Percentiles rank a stretch among this genome's conserved stretches.
Evolutionary conservation across 1,140 invertebrate genomes (phyloP).

Genomic region (Episyrphus balteatus): DNA sequence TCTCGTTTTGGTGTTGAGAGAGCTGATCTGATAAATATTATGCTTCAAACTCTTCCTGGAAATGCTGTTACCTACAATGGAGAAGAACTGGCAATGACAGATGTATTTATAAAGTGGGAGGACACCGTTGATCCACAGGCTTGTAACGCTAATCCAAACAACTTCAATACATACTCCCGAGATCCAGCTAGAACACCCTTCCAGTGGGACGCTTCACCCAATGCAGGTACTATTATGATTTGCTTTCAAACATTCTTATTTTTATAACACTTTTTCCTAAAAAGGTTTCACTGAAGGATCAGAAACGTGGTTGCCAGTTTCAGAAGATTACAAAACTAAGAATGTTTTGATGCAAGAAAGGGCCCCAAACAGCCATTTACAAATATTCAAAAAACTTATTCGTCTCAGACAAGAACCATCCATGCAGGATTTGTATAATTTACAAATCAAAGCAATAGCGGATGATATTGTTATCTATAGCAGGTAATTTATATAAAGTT

Average conservation of each 20-base stretch:
- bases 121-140: conserved; percentile 44
- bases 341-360: conserved; percentile 36
- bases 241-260: neutral
- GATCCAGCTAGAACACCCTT: conserved; percentile 63
- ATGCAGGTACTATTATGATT: conserved; percentile 21
- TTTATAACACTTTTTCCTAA: neutral
- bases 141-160: conserved; percentile 41
- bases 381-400: conserved; percentile 27
- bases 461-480: conserved; percentile 13
- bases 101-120: conserved; percentile 44
- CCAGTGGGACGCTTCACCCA: conserved; percentile 52
- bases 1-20: conserved; percentile 46
- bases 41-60: conserved; percentile 59
- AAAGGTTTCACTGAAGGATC: conserved; percentile 44
- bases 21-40: conserved; percentile 56
- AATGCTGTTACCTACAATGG: conserved; percentile 63
- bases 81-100: conserved; percentile 54
- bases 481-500: neutral
- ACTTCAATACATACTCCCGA: conserved; percentile 41
- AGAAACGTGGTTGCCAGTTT: conserved; percentile 55
- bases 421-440: conserved; percentile 13
- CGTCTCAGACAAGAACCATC: conserved; percentile 12
- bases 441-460: conserved; percentile 8
- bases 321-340: conserved; percentile 43
- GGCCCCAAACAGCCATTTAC: conserved; percentile 18